Percentiles rank a stretch among this genome's conserved stretches.
Conservation (phyloP, 2,797 vertebrate species). For the Echeneis naucrates region DNA sequence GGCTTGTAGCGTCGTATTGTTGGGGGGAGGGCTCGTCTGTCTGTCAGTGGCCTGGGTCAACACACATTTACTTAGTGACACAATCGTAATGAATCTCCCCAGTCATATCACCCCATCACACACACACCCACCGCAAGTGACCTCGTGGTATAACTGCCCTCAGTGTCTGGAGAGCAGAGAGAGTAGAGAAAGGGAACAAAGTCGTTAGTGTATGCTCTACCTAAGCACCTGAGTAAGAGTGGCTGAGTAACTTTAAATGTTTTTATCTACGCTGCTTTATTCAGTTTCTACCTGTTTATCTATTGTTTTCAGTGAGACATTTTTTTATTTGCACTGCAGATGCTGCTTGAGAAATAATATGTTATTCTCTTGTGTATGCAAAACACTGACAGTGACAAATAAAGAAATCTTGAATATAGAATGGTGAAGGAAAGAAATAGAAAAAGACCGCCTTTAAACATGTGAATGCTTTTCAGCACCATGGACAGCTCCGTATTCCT, state of each 20-base stretch:
- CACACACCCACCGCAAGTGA: conserved; percentile 19
- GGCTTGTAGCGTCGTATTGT: conserved; percentile 33
- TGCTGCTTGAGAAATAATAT: too few species aligned
- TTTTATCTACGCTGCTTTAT: too few species aligned
- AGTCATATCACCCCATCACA: conserved; percentile 85
- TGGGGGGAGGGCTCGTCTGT: conserved; percentile 42
- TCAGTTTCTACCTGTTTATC: too few species aligned
- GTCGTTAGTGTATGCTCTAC: too few species aligned
- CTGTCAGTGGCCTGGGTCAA: conserved; percentile 81
- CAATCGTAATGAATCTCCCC: conserved; percentile 88
- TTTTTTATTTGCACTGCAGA: too few species aligned
- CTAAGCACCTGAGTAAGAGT: background rate
- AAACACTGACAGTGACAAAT: background rate
- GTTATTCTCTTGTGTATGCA: too few species aligned
- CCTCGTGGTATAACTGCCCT: conserved; percentile 32
- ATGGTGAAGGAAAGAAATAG: background rate
- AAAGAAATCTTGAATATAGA: too few species aligned
- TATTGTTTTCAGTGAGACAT: too few species aligned
- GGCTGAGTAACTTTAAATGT: too few species aligned
- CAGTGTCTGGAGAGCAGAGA: background rate
- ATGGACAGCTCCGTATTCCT: conserved; percentile 47
- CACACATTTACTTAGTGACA: conserved; percentile 89
- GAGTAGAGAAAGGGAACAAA: background rate
- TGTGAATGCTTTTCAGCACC: conserved; percentile 54
- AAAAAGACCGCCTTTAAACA: background rate